Evolutionary conservation across 2,797 vertebrate genomes (phyloP), one percentile per base, ranked within the genome.

Genomic region (Pipistrellus pipistrellus): DNA sequence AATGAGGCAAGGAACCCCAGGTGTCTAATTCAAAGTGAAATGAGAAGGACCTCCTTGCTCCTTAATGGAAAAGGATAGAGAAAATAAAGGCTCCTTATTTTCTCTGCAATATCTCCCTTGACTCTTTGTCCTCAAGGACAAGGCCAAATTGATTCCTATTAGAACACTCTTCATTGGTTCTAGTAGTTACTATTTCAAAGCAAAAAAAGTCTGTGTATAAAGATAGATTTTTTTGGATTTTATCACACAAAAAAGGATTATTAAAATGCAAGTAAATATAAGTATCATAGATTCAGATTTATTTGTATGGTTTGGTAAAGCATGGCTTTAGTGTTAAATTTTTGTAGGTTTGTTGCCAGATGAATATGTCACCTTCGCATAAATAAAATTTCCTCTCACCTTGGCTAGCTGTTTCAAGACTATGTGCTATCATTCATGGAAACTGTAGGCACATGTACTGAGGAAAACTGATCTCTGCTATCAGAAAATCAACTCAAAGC

Each of bases 401-500:
- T 62, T 32, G n/a, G 44, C 41, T 38, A 77, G 18, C 5, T 86
- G 51, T 30, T 35, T 91, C 32, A 41, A 12, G 76, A 90, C 81
- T 71, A 23, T 69, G 10, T 80, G 30, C n/a, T 73, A 4, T 13
- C 8, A 35, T 64, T 76, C 66, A 57, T 41, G 44, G 55, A 95
- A 72, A 23, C 62, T 57, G 51, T 51, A 88, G 27, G 30, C 25
- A 64, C 4, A 32, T 23, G 14, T 66, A 21, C 53, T 87, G 38
- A 68, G 62, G 35, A 87, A 90, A 91, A 72, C 6, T 46, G 8
- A 83, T 68, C 53, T 46, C 12, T 30, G 55, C 4, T 35, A 21
- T 91, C 72, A 64, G 66, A 85, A 95, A 96, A 46, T 35, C 57
- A 86, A 86, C 38, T 83, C 11, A 80, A 95, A 95, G 35, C 15